Evolutionary conservation across 92 coral and sea anemone genomes (phyloP).

Genomic region (Siderastrea siderea): DNA sequence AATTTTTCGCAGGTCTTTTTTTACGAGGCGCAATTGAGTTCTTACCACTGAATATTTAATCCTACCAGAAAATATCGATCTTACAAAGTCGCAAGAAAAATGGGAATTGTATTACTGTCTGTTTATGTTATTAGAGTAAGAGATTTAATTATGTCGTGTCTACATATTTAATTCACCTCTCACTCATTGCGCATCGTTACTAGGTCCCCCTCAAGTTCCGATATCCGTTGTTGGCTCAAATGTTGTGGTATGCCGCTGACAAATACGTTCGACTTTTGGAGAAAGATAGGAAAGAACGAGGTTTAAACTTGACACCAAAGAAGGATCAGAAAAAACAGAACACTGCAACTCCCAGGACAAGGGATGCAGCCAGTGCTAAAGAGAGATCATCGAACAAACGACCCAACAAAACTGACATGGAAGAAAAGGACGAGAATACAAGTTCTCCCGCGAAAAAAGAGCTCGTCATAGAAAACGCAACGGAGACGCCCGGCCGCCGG

Average conservation of each 20-base stretch:
- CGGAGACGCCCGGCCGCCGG: constrained; percentile 64
- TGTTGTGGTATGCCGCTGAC: constrained; percentile 97
- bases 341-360: neutral
- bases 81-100: too few relatives aligned
- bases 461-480: constrained; percentile 19
- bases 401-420: neutral
- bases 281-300: constrained; percentile 71
- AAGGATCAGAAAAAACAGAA: neutral
- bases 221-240: constrained; percentile 90
- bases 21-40: too few relatives aligned
- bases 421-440: constrained; percentile 27
- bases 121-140: too few relatives aligned
- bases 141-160: too few relatives aligned
- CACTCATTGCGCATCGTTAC: neutral
- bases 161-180: neutral
- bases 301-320: constrained; percentile 4
- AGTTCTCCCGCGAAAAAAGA: constrained; percentile 12
- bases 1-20: too few relatives aligned
- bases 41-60: too few relatives aligned
- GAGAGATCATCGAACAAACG: constrained; percentile 4
- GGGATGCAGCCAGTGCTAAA: neutral
- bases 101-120: too few relatives aligned
- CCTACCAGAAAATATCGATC: too few relatives aligned
- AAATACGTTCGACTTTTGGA: constrained; percentile 81
- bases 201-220: constrained; percentile 99